Conservation (phyloP, 2,113 vertebrate species). For the Microcebus griseorufus region DNA sequence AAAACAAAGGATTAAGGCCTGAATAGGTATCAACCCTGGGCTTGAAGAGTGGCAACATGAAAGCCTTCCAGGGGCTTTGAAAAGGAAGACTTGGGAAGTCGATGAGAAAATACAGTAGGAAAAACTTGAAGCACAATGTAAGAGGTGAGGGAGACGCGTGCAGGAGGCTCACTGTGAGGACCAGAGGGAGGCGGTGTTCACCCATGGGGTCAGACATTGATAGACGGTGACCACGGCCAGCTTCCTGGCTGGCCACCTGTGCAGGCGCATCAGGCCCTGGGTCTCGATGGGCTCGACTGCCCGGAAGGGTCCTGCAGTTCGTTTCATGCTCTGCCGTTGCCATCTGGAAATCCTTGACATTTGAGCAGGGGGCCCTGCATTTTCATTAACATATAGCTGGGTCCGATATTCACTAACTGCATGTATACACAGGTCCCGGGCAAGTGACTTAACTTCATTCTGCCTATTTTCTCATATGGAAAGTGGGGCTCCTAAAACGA, state of each 20-base stretch:
- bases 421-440: background rate
- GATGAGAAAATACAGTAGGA: background rate
- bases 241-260: background rate
- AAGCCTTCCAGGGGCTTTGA: background rate
- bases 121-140: too few species aligned
- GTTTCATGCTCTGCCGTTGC: background rate
- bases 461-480: background rate
- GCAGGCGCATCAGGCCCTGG: accelerated
- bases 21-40: background rate
- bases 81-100: background rate
- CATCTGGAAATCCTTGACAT: background rate
- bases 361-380: background rate
- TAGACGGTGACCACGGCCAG: background rate
- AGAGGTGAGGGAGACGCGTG: background rate
- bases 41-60: background rate
- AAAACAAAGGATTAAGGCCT: background rate
- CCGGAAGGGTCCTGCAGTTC: background rate
- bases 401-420: background rate
- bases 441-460: background rate
- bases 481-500: background rate
- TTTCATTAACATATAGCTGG: background rate
- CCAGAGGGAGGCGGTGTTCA: background rate
- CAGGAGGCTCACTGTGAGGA: background rate
- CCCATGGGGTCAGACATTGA: background rate
- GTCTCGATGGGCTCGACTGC: background rate